Evolutionary conservation across 2,888 invertebrate species (phyloP).

Genomic region (Dascillus cervinus): DNA sequence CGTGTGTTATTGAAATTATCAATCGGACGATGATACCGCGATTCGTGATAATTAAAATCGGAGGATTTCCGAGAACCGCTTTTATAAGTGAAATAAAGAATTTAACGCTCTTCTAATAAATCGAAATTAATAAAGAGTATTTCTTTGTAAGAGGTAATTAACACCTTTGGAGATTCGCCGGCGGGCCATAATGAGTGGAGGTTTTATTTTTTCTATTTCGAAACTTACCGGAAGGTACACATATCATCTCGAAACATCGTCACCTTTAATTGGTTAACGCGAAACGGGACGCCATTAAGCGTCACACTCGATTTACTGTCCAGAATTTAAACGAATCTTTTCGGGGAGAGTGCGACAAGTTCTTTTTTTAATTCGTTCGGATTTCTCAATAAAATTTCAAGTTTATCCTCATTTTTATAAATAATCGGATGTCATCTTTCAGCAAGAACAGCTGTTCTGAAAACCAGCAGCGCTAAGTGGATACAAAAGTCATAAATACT

Average conservation of each 20-base stretch:
- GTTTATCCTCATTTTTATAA: slow-evolving; percentile 1
- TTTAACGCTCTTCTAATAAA: no score
- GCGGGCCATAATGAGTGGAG: no score
- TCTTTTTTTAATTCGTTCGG: slow-evolving; percentile 14
- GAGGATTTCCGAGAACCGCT: no score
- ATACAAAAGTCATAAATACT: slow-evolving; percentile 30
- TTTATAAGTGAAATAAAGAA: no score
- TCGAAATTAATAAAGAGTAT: no score
- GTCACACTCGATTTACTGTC: slow-evolving; percentile 12
- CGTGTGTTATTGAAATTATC: no score
- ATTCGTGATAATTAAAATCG: no score
- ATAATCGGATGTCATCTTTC: neutral
- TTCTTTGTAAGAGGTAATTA: no score
- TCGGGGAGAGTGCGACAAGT: no score
- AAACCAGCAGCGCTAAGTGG: slow-evolving; percentile 28
- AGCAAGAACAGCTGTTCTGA: slow-evolving; percentile 26
- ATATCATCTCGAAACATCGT: slow-evolving; percentile 16
- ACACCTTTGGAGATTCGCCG: no score
- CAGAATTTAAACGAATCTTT: slow-evolving; percentile 8
- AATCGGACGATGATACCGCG: no score
- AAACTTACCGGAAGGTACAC: slow-evolving; percentile 18
- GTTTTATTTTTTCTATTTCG: slow-evolving; percentile 12
- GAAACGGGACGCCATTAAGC: slow-evolving; percentile 13
- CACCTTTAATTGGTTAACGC: slow-evolving; percentile 20
- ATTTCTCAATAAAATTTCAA: slow-evolving; percentile 4